A percentile compares a stretch with the other conserved stretches of the same genome.
These are phyloP conservation scores for Corythaeola cristata DNA, from an alignment of 2,113 vertebrate genomes.

Conservation along the genomic window DNA sequence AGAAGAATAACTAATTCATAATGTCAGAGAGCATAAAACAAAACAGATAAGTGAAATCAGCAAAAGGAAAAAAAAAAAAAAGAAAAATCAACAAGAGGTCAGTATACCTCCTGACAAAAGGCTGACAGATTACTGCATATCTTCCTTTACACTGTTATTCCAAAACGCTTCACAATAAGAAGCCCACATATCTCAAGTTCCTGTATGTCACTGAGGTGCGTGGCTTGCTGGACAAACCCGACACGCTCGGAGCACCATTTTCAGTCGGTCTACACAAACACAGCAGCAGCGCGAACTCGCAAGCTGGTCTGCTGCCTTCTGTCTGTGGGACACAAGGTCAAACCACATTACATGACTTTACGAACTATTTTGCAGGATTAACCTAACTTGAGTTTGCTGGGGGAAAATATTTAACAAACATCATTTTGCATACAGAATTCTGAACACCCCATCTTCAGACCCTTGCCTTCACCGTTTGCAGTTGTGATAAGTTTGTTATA, in stretches of 20 bases:
- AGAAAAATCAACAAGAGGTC: no score
- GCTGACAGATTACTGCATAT: background rate
- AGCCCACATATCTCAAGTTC: fast-evolving
- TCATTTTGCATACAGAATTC: background rate
- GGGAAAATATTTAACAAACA: background rate
- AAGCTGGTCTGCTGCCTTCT: background rate
- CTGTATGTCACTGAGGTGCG: background rate
- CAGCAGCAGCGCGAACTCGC: background rate
- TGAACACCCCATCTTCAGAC: background rate
- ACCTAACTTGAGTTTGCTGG: background rate
- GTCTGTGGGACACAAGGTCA: background rate
- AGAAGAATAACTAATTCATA: background rate
- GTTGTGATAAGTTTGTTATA: background rate
- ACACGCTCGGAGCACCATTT: background rate
- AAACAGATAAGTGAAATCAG: background rate
- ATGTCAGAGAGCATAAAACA: background rate
- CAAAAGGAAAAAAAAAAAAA: background rate
- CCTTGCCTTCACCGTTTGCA: background rate
- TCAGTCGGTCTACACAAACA: background rate
- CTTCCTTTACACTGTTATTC: background rate
- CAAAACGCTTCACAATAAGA: background rate
- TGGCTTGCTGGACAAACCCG: background rate
- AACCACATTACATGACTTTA: background rate
- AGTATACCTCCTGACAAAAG: background rate
- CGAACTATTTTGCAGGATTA: background rate